Conservation (phyloP, 2,888 invertebrate species). For the Cistogaster globosa region DNA sequence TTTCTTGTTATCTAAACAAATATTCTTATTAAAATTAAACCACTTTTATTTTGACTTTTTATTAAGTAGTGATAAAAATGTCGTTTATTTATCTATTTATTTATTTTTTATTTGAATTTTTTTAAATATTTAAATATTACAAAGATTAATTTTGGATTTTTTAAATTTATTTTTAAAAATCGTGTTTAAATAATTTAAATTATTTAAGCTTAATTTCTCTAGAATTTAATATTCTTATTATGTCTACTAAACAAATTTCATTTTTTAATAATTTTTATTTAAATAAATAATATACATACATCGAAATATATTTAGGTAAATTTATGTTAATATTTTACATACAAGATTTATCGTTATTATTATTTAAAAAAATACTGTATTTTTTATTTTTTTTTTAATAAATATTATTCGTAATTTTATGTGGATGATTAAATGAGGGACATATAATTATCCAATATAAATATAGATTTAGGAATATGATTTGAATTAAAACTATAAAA, state of each 20-base stretch:
- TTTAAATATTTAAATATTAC: constrained; percentile 32
- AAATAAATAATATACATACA: not conserved
- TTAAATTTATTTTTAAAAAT: constrained; percentile 10
- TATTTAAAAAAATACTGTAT: constrained; percentile 57
- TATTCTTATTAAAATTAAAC: not conserved
- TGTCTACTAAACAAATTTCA: constrained; percentile 12
- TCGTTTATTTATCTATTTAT: no score
- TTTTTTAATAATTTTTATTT: not conserved
- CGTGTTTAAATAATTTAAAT: constrained; percentile 4
- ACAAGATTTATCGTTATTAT: constrained; percentile 24
- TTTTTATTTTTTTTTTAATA: constrained; percentile 19
- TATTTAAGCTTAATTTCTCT: constrained; percentile 28
- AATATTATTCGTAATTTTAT: constrained; percentile 36
- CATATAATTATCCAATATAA: constrained; percentile 12
- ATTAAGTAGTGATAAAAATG: constrained; percentile 60
- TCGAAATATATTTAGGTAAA: constrained; percentile 6
- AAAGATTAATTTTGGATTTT: constrained; percentile 15
- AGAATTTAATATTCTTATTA: not conserved
- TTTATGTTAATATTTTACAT: constrained; percentile 21
- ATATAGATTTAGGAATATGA: constrained; percentile 17
- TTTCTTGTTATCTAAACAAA: no score
- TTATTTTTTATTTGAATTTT: constrained; percentile 18
- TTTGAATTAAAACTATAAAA: constrained; percentile 37
- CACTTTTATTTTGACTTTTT: constrained; percentile 56
- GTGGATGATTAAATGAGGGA: constrained; percentile 4